Evolutionary conservation across 2,888 invertebrate genomes (phyloP).

Genomic region (Andrena chrysosceles): DNA sequence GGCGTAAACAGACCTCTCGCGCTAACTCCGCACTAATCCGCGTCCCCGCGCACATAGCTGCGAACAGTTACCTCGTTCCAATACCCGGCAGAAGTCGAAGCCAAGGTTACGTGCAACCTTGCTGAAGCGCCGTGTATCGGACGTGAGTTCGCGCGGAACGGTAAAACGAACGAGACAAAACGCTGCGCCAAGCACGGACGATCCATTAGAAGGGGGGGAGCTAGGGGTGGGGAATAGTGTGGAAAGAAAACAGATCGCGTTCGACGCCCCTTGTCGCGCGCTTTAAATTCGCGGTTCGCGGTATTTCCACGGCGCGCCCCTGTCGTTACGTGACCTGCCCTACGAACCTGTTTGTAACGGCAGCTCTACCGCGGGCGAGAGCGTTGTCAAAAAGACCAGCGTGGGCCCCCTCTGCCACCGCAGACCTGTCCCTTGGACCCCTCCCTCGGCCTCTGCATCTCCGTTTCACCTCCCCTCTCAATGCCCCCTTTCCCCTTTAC

Average conservation of each 20-base stretch:
- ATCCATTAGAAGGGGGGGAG: background rate
- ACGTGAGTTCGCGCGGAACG: constrained; percentile 1
- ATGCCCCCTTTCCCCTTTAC: background rate
- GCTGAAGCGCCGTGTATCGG: background rate
- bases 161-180: constrained; percentile 9
- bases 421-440: constrained; percentile 4
- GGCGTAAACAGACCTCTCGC: too few relatives aligned
- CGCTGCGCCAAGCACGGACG: background rate
- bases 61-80: too few relatives aligned
- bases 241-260: constrained; percentile 8
- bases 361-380: constrained; percentile 47
- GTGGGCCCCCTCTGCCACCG: background rate
- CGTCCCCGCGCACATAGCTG: too few relatives aligned
- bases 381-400: constrained; percentile 36
- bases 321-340: constrained; percentile 69
- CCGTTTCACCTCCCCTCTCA: background rate
- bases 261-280: constrained; percentile 2
- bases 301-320: constrained; percentile 43
- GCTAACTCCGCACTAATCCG: too few relatives aligned
- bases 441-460: constrained; percentile 9
- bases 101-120: too few relatives aligned
- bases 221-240: background rate
- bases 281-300: constrained; percentile 21
- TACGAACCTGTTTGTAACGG: constrained; percentile 63
- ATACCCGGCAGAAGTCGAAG: too few relatives aligned